Evolutionary conservation across 2,113 vertebrate species (phyloP).

Genomic region (Trinectes maculatus): DNA sequence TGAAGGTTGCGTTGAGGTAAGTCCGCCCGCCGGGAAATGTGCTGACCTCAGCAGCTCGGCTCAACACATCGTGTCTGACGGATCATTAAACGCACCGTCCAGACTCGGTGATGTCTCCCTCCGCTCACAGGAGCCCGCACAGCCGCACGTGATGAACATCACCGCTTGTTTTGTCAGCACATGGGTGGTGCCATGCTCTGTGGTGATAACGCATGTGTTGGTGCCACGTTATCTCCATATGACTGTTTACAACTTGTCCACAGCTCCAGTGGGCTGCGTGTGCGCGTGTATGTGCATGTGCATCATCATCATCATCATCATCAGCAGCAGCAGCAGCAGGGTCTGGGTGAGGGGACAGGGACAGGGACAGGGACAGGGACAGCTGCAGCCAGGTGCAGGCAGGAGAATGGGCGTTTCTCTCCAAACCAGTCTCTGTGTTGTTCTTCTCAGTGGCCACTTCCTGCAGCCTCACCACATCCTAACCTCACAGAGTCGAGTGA

Average conservation of each 20-base stretch:
- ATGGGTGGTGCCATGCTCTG: conserved; percentile 52
- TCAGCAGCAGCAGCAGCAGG: too few relatives aligned
- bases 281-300: background rate
- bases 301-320: too few relatives aligned
- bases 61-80: too few relatives aligned
- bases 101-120: too few relatives aligned
- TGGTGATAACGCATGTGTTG: conserved; percentile 52
- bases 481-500: background rate
- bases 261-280: background rate
- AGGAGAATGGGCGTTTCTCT: conserved; percentile 65
- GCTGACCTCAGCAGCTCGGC: too few relatives aligned
- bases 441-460: conserved; percentile 25
- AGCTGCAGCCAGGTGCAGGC: conserved; percentile 69
- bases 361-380: conserved; percentile 64
- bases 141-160: too few relatives aligned
- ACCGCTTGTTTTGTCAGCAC: too few relatives aligned
- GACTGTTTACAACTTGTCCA: conserved; percentile 15
- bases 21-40: too few relatives aligned
- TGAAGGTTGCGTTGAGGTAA: conserved; percentile 86
- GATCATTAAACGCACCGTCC: too few relatives aligned
- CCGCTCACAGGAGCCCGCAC: too few relatives aligned
- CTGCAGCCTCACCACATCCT: conserved; percentile 24
- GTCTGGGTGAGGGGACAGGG: conserved; percentile 46
- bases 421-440: conserved; percentile 7
- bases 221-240: conserved; percentile 27